Base-by-base conservation (phyloP, 2,113 vertebrate species). In the Hylia prasina region DNA sequence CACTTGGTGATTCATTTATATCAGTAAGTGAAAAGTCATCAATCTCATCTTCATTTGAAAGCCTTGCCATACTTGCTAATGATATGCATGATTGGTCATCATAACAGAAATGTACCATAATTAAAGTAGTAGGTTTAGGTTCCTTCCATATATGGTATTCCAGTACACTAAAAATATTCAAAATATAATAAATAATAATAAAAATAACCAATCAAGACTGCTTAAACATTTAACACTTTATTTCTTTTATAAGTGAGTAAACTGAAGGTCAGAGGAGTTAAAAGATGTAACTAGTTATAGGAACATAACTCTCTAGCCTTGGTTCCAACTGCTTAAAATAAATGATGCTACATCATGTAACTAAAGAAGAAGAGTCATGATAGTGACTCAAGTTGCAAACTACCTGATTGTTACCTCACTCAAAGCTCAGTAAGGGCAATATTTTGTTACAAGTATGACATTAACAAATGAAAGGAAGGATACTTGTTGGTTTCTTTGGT, bases 11-110 rank as follows among this genome's bases (percentile, higher is more conserved):
- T 96, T 96, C 85, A 95, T 98, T 97, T 97, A 44, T 83, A 97
- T 97, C 93, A 96, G 89, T 97, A 97, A 97, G 93, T 96, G 93
- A 98, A 96, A 96, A 97, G 87, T 90, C 90, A 97, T 97, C 93
- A 93, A 50, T 97, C 96, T 97, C 58, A 56, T 95, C 85, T 94
- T 94, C 87, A 86, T 95, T 96, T 83, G 60, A 93, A 72, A 85
- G 88, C 47, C 85, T 97, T 90, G 47, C 90, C 87, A 80, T 82
- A 65, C 69, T 86, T 93, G 60, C 72, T 97, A 97, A 96, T 97
- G 85, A 94, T 97, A 95, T 95, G 91, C 91, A 93, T 96, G 96
- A 96, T 57, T 96, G 86, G 84, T 93, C 93, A 82, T 88, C 89
- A 89, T 73, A 93, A 87, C 95, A 92, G 96, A 80, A 96, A 97